Conservation (phyloP, 2,888 invertebrate genomes). For the Drosophila buzzatii region DNA sequence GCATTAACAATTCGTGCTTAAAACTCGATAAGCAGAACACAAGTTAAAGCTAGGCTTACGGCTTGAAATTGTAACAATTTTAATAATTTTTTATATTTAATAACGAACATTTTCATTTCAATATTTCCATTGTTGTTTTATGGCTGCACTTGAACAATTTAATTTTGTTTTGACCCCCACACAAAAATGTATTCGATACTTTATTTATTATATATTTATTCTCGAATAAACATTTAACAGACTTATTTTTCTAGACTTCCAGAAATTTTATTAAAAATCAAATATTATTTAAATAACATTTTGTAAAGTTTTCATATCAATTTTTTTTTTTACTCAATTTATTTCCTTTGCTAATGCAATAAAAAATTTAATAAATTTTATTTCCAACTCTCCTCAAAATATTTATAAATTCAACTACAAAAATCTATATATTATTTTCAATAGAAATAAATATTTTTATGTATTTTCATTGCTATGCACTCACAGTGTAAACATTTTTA, state of each 20-base stretch:
- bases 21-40: constrained; percentile 2
- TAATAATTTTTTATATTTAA: not conserved
- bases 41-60: not conserved
- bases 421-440: too few relatives aligned
- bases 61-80: not conserved
- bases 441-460: too few relatives aligned
- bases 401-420: too few relatives aligned
- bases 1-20: constrained; percentile 6
- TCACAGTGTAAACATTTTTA: too few relatives aligned
- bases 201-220: not conserved
- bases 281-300: too few relatives aligned
- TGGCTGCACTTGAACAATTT: not conserved
- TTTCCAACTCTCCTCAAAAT: too few relatives aligned
- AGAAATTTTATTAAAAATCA: too few relatives aligned
- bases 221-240: not conserved
- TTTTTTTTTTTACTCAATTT: not conserved
- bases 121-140: not conserved
- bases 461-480: too few relatives aligned
- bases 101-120: not conserved
- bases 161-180: not conserved
- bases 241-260: not conserved
- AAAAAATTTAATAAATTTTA: too few relatives aligned
- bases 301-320: not conserved
- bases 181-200: not conserved
- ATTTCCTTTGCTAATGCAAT: too few relatives aligned